A percentile compares a stretch with the other conserved stretches of the same genome.
These are phyloP conservation scores for Calcarius lapponicus DNA, from an alignment of 2,797 vertebrate species.

Conservation along the genomic window DNA sequence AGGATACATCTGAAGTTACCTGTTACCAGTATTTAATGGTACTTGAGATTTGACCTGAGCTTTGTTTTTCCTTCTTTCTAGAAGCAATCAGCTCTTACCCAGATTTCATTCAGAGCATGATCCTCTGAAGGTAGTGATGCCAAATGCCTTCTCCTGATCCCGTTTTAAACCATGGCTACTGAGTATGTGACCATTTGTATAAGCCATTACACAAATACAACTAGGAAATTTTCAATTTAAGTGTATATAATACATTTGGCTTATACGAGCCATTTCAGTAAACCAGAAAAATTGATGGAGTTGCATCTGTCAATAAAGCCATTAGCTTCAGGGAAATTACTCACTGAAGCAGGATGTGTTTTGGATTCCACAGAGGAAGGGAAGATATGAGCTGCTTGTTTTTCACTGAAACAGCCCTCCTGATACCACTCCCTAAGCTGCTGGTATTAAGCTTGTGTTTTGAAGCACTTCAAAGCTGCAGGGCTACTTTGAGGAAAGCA, in stretches of 20 bases:
- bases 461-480: background rate
- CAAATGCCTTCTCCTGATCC: background rate
- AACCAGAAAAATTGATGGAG: background rate
- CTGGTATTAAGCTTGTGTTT: background rate
- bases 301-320: conserved; percentile 22
- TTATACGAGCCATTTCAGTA: conserved; percentile 8
- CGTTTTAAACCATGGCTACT: background rate
- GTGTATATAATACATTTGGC: background rate
- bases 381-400: background rate
- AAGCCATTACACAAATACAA: background rate
- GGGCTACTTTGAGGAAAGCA: background rate
- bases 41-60: background rate
- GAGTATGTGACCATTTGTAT: background rate
- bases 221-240: background rate
- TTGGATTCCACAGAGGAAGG: background rate
- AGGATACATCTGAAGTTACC: background rate
- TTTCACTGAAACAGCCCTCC: background rate
- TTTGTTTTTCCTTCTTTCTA: background rate
- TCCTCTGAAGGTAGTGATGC: background rate
- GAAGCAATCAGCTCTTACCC: background rate
- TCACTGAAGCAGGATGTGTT: background rate
- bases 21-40: background rate
- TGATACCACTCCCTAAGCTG: background rate
- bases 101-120: background rate
- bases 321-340: conserved; percentile 4